Conservation (phyloP, 2,888 invertebrate genomes). For the Amphipyra berbera region DNA sequence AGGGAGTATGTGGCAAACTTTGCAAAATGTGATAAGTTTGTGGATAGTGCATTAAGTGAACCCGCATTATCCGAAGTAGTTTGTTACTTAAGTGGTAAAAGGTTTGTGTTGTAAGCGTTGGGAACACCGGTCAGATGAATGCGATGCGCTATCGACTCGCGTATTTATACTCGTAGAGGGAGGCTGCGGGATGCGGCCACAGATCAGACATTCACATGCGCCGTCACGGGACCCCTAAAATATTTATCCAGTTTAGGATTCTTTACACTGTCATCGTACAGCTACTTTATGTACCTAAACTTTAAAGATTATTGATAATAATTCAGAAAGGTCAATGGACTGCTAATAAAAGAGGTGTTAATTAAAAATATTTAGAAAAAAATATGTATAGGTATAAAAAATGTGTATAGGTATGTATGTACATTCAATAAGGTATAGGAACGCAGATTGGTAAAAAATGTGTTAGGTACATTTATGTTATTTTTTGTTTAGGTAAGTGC, state of each 20-base stretch:
- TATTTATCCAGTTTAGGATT: conserved; percentile 21
- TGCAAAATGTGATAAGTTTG: conserved; percentile 43
- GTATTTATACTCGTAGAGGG: conserved; percentile 73
- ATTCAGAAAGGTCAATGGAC: too few species aligned
- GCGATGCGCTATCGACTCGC: conserved; percentile 76
- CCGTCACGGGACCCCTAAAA: conserved; percentile 19
- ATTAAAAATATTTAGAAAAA: too few species aligned
- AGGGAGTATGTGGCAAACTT: conserved; percentile 32
- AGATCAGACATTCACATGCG: conserved; percentile 59
- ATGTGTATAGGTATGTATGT: too few species aligned
- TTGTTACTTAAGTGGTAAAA: conserved; percentile 56
- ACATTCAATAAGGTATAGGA: too few species aligned
- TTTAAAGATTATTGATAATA: too few species aligned
- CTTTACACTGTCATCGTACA: conserved; percentile 57
- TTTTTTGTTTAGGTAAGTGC: too few species aligned
- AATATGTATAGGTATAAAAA: too few species aligned
- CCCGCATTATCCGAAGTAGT: conserved; percentile 37
- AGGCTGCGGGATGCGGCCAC: conserved; percentile 62
- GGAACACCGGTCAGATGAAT: conserved; percentile 66
- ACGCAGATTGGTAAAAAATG: too few species aligned
- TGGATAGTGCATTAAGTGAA: conserved; percentile 39
- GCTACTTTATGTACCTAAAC: conserved; percentile 25
- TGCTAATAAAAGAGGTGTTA: too few species aligned
- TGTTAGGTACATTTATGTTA: too few species aligned
- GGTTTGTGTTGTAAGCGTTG: conserved; percentile 61